Evolutionary conservation across 2,888 invertebrate species (phyloP).

Genomic region (Norana najaformis): DNA sequence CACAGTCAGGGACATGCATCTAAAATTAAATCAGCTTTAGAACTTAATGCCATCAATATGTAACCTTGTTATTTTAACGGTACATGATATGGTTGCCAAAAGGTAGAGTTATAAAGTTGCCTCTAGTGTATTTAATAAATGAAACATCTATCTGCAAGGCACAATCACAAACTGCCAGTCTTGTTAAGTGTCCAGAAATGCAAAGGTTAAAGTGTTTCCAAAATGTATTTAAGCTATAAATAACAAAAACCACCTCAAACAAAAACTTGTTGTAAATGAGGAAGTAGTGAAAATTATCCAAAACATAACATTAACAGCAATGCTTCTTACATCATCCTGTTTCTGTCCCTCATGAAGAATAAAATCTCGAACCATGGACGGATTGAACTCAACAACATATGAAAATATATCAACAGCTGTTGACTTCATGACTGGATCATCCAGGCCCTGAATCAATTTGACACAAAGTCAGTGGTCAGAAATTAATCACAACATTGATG

Average conservation of each 20-base stretch:
- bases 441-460: slow-evolving; percentile 68
- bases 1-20: too few species aligned
- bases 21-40: too few species aligned
- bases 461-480: neutral
- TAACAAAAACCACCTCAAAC: neutral
- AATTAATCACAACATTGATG: neutral
- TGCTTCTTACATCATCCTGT: slow-evolving; percentile 77
- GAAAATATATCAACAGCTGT: slow-evolving; percentile 97
- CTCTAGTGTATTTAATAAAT: too few species aligned
- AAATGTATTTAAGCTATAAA: neutral
- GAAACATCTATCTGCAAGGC: too few species aligned
- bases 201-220: too few species aligned
- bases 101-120: too few species aligned
- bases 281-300: neutral
- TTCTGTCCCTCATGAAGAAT: slow-evolving; percentile 87
- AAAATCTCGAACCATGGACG: slow-evolving; percentile 94
- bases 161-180: too few species aligned
- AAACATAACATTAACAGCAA: neutral
- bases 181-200: too few species aligned
- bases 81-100: too few species aligned
- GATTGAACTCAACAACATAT: slow-evolving; percentile 96
- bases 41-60: too few species aligned
- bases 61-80: too few species aligned
- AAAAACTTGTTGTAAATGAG: slow-evolving; percentile 4
- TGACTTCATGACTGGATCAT: slow-evolving; percentile 90